Base-by-base conservation (phyloP, 2,113 vertebrate species). In the Tragelaphus imberbis region DNA sequence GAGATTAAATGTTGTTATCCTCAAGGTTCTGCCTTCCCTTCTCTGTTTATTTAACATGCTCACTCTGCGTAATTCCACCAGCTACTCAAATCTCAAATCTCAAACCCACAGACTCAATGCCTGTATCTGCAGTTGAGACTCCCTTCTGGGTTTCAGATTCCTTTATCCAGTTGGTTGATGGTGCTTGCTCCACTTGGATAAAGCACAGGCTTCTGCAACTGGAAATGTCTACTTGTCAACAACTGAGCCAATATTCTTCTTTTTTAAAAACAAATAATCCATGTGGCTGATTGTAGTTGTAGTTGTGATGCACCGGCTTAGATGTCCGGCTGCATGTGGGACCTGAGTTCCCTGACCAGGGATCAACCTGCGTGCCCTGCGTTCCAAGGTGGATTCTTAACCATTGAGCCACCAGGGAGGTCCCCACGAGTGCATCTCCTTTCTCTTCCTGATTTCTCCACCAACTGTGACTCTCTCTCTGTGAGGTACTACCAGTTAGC, bases 321-420 rank as follows among this genome's bases (percentile, higher is more conserved):
- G 71, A 2, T 25, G 5, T 77, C 36, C 0, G 0, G 5, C 21
- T 11, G 36, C n/a, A 13, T 23, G 21, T 40, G 19, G 68, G 36
- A 77, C 21, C 71, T 27, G 23, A 75, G 11, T 40, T 77, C 71
- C 71, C 23, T 0, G 12, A 77, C 71, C 36, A 77, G 36, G 71
- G 36, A 44, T 44, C 1, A 1, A 77, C 71, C 36, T 77, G 12
- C 0, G 1, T 44, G 36, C 23, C 23, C 36, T 44, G 36, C 11
- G 7, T 13, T 44, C 12, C 36, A 44, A 44, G 36, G 12, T 0
- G 1, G 5, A 77, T 25, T 77, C 12, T 25, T 77, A 44, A 44
- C 36, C 71, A 77, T 1, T 77, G 36, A 12, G 12, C 28, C 27
- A 27, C 23, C 71, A 77, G 23, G 21, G 71, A 77, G 5, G 71